Evolutionary conservation across 2,888 invertebrate genomes (phyloP), one percentile per base, ranked within the genome.

Genomic region (Heliconius ismenius): DNA sequence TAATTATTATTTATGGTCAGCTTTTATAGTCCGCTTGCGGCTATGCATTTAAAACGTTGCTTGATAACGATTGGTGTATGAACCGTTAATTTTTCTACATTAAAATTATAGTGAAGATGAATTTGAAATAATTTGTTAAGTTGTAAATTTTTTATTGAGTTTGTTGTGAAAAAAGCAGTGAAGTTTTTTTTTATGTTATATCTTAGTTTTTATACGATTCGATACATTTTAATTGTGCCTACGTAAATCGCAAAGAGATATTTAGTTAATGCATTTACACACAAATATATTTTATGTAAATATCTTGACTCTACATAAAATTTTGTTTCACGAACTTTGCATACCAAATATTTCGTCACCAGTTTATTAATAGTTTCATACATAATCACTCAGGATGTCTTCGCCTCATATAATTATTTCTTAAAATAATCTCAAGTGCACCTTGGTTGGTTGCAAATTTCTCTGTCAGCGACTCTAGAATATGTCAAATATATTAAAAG

Each of bases 1-100:
- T 90, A 90, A 92, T 91, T 90, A 91, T 91, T 88, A 90, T 91
- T 91, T 90, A 91, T 88, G 86, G 82, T 74, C 78, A 83, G 83
- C 84, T 85, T 89, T 87, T 87, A 89, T 86, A 86, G 77, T 65
- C 28, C 39, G 87, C 88, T 85, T 73, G 78, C 76, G 89, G 87
- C 84, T 76, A 73, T 83, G 87, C 86, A 85, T 75, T 87, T 83
- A 39, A 32, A 64, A 49, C 62, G 7, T 73, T 63, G 62, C 62
- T 63, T 73, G 28, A 73, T 73, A 39, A 3, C 26, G 39, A 43
- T 39, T 72, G 60, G 73, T 73, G n/a, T 62, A 62, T 39, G 39
- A 7, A 60, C 26, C 73, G 73, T 62, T 43, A 18, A 62, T 73
- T 73, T 62, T 39, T 62, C 62, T 73, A 24, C 43, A 73, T 73